Evolutionary conservation across 2,888 invertebrate species (phyloP), one percentile per base, ranked within the genome.

Genomic region (Chrysomela aeneicollis): DNA sequence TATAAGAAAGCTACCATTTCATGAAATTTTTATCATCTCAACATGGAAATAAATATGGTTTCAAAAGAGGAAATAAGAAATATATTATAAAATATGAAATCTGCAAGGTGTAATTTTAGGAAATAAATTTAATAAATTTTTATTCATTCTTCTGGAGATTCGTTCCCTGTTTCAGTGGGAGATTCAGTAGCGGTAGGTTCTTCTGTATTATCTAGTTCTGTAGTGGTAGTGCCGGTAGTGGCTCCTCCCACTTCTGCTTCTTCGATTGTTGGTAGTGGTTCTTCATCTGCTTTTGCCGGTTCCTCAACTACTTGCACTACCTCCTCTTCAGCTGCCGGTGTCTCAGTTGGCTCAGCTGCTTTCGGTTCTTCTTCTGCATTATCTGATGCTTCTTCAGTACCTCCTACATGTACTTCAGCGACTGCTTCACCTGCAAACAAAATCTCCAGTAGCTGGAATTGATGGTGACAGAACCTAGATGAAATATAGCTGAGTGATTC

Each of bases 251-350:
- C 9, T n/a, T 1, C 54, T 9, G 58, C 18, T 49, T 59, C 59
- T 47, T 37, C 46, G 12, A 17, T 58, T 3, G 53, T 63, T 15
- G 64, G 58, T 9, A 53, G 18, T 35, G 63, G 54, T 54, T 59
- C 71, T 8, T 64, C 66, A 10, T 67, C 60, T 2, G 68, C 51
- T 26, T 61, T 12, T 49, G 51, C 21, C 15, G 59, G 62, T 59
- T 60, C 69, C 32, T 64, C 64, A 9, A 66, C 47, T 58, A 50
- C 65, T 26, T 52, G 22, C 19, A 47, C 64, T 10, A 17, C 59
- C n/a, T 9, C 42, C 15, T 42, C 67, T 50, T 60, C 67, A n/a
- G 37, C 62, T 30, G 63, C 54, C 5, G 58, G 32, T 18, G 59
- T 17, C 35, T 51, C 65, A 3, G 42, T 42, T 3, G 3, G 15